Conservation (phyloP, 2,113 vertebrate species). For the Dicrurus megarhynchus region DNA sequence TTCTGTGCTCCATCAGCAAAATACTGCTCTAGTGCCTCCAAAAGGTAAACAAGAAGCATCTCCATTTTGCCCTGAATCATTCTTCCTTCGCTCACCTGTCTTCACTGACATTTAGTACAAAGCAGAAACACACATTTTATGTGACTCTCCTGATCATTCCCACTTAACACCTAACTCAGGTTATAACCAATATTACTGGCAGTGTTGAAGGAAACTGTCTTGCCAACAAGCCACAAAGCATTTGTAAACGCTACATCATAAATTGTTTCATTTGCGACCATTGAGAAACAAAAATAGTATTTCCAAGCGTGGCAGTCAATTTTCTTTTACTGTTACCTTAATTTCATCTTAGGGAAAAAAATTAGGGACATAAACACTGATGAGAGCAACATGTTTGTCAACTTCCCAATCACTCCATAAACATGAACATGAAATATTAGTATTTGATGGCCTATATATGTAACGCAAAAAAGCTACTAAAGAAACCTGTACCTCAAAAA, state of each 20-base stretch:
- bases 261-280: background rate
- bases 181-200: background rate
- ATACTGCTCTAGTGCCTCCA: background rate
- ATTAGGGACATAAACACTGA: background rate
- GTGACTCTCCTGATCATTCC: background rate
- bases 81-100: background rate
- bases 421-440: background rate
- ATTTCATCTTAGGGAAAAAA: background rate
- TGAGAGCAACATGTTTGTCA: background rate
- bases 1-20: background rate
- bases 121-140: background rate
- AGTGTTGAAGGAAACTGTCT: background rate
- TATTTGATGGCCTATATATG: background rate
- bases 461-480: background rate
- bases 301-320: background rate
- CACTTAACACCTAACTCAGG: background rate
- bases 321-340: background rate
- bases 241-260: background rate
- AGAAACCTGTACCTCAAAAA: background rate
- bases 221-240: background rate
- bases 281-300: background rate
- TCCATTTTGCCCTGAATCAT: background rate
- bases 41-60: background rate
- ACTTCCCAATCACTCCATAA: background rate
- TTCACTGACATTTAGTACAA: background rate